Conservation (phyloP, 2,113 vertebrate species). For the Leucosticte australis region DNA sequence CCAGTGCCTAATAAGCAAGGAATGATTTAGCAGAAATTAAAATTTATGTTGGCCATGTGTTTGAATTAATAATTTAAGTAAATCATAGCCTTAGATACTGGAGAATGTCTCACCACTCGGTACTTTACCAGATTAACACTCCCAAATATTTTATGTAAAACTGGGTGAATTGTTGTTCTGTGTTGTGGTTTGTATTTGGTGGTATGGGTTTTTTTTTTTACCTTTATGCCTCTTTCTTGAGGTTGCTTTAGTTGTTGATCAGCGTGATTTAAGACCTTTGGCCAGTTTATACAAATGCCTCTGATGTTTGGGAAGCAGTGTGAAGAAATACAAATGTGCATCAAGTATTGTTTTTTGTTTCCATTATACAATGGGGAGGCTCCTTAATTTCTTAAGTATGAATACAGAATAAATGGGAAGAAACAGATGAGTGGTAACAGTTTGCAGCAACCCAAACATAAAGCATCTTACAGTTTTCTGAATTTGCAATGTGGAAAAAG, state of each 20-base stretch:
- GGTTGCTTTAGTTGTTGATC: background rate
- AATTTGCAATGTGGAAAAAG: background rate
- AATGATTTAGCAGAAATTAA: background rate
- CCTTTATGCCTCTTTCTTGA: background rate
- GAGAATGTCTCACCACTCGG: background rate
- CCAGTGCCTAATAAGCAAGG: background rate
- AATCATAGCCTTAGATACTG: background rate
- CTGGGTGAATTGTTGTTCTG: background rate
- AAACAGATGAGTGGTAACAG: background rate
- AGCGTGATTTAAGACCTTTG: background rate
- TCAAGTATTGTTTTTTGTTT: background rate
- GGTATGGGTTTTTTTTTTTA: rapidly evolving
- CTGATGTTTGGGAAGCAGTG: background rate
- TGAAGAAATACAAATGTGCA: background rate
- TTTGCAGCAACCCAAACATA: background rate
- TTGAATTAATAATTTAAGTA: background rate
- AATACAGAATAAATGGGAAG: background rate
- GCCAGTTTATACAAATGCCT: background rate
- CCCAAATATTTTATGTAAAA: background rate
- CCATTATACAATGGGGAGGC: background rate
- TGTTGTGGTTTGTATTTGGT: background rate
- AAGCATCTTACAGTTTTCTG: background rate
- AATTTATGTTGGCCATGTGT: background rate
- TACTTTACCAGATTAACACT: background rate
- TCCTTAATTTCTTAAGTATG: background rate